phyloP scores from a whole-genome alignment of 2,113 vertebrate species.

The Neodontobutis hainanensis region DNA sequence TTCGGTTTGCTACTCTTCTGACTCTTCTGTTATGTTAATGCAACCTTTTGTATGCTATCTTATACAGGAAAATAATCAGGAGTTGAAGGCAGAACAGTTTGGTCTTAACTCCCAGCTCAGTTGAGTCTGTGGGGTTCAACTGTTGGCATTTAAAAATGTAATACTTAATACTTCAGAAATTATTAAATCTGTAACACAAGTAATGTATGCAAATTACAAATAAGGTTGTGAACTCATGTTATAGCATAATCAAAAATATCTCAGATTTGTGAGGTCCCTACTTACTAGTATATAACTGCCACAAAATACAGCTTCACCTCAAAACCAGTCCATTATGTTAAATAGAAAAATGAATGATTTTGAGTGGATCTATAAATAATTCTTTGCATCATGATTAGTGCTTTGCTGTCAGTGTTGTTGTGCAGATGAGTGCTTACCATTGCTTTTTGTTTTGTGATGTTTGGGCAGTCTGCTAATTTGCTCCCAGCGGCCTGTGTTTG shows the following conservation, averaged over 20 bases:
- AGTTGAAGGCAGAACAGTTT: neutral
- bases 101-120: neutral
- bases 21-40: slow-evolving; percentile 73
- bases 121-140: slow-evolving; percentile 1
- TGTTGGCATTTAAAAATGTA: slow-evolving; percentile 14
- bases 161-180: slow-evolving; percentile 5
- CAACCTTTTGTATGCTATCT: slow-evolving; percentile 71
- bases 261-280: neutral
- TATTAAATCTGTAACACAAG: neutral
- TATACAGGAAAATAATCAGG: slow-evolving; percentile 43
- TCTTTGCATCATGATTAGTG: slow-evolving; percentile 11
- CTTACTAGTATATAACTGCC: no score
- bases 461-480: slow-evolving; percentile 71
- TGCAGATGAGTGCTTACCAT: slow-evolving; percentile 59
- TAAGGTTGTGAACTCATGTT: neutral
- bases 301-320: no score
- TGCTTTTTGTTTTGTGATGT: slow-evolving; percentile 67
- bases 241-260: neutral
- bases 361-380: slow-evolving; percentile 15
- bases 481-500: slow-evolving; percentile 77
- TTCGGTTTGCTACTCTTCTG: slow-evolving; percentile 35
- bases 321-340: neutral
- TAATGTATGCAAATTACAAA: neutral
- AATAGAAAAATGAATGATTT: neutral
- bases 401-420: slow-evolving; percentile 44